Evolutionary conservation across 1,140 invertebrate species (phyloP).

Genomic region (Nixonia krombeini): DNA sequence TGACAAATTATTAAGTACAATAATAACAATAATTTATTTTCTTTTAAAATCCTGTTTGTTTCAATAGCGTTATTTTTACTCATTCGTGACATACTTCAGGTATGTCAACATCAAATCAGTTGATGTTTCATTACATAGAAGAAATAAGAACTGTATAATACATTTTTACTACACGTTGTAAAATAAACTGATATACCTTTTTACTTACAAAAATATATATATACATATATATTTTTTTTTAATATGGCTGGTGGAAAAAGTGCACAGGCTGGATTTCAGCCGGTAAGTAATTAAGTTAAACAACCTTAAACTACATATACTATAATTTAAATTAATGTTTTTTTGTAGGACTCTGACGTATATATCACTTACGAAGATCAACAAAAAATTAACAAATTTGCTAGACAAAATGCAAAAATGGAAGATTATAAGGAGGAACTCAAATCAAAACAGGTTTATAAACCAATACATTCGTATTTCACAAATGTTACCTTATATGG

Average conservation of each 20-base stretch:
- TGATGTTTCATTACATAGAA: not conserved
- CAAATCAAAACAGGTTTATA: constrained; percentile 83
- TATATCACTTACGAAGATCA: constrained; percentile 97
- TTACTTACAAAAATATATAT: constrained; percentile 10
- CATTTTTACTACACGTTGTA: too few species aligned
- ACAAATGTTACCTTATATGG: constrained; percentile 45
- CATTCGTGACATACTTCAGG: too few species aligned
- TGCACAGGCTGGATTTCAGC: constrained; percentile 59
- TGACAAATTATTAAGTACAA: too few species aligned
- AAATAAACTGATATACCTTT: too few species aligned
- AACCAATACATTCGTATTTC: constrained; percentile 5
- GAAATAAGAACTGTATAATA: not conserved
- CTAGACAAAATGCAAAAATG: constrained; percentile 90
- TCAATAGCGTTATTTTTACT: too few species aligned
- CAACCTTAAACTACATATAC: constrained; percentile 7
- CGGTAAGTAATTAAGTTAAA: constrained; percentile 44
- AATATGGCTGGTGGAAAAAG: constrained; percentile 62
- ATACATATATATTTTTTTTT: constrained; percentile 4
- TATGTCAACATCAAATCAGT: too few species aligned
- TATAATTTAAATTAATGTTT: constrained; percentile 14
- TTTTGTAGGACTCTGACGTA: constrained; percentile 86
- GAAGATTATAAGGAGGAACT: constrained; percentile 93
- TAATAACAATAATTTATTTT: too few species aligned
- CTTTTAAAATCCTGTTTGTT: too few species aligned
- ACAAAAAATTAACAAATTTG: constrained; percentile 97